Base-by-base conservation (phyloP, 2,797 vertebrate genomes). In the Epinephelus awoara region DNA sequence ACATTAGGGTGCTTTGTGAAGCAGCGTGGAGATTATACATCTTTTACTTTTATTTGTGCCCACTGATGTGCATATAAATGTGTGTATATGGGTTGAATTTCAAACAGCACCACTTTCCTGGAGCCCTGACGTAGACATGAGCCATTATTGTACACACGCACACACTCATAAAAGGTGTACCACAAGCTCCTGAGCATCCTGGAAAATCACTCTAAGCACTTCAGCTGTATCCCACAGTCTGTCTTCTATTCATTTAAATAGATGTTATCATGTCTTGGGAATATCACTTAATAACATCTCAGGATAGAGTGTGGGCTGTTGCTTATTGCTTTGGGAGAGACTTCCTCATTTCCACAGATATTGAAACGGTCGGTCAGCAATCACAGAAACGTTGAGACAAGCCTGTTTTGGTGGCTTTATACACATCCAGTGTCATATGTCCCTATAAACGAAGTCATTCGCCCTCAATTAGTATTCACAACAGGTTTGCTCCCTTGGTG, bases 311-410 rank as follows among this genome's bases (percentile, higher is more conserved):
- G 85, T 79, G 71, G 79, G 85, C 76, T 74, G 75, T 1, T 34
- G 59, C 79, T 89, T 92, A 90, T 90, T 91, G 88, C 90, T 91
- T 50, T 82, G 84, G 85, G 87, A 88, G 79, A 78, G 54, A 59
- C 75, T 66, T 76, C 66, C 75, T 85, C 52, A 81, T 83, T 77
- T 85, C 52, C 49, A 71, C 67, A 72, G 74, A 85, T 91, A 89
- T 88, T 87, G 80, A 88, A 79, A 46, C 51, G 2, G 67, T 52
- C 25, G 17, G 58, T 81, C 69, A 73, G 83, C 78, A 40, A 50
- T 56, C 38, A 62, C 9, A 50, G 58, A 74, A 77, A 76, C 11
- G 74, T 79, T 23, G 34, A 55, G 29, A 61, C 50, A 7, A 13
- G 61, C 70, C 55, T 46, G 29, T 76, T 80, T 65, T 1, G 1